Conservation (phyloP, 2,888 invertebrate genomes). For the Trilocha varians region DNA sequence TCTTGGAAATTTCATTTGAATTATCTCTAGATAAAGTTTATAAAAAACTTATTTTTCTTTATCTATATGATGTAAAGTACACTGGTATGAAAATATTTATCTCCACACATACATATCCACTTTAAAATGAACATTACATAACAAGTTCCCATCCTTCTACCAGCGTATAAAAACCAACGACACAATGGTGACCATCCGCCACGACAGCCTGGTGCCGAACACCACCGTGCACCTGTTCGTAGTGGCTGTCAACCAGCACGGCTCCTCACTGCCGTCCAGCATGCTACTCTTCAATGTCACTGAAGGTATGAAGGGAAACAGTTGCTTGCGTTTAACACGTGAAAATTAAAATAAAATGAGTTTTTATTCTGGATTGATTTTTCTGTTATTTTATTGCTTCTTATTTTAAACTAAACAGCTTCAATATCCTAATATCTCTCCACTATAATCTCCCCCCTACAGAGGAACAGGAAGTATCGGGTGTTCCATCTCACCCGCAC, state of each 20-base stretch:
- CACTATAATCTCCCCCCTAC: slow-evolving; percentile 1
- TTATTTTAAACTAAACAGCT: too few species aligned
- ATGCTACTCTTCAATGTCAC: slow-evolving; percentile 83
- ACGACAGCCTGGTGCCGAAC: slow-evolving; percentile 69
- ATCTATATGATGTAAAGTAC: too few species aligned
- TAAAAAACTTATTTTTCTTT: too few species aligned
- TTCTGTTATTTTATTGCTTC: too few species aligned
- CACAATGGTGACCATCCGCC: slow-evolving; percentile 73
- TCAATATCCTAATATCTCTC: neutral
- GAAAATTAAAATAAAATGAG: slow-evolving; percentile 1
- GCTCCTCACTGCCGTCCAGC: slow-evolving; percentile 86
- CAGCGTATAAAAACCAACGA: slow-evolving; percentile 82
- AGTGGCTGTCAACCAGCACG: slow-evolving; percentile 82
- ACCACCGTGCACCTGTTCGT: slow-evolving; percentile 86
- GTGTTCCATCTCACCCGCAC: slow-evolving; percentile 87
- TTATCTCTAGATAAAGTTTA: too few species aligned
- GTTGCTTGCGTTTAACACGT: too few species aligned
- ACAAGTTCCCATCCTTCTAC: neutral
- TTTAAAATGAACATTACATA: too few species aligned
- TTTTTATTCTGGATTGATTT: too few species aligned
- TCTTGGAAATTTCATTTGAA: too few species aligned
- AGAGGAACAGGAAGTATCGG: slow-evolving; percentile 68
- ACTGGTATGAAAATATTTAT: too few species aligned
- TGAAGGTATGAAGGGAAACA: slow-evolving; percentile 71
- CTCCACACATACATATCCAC: too few species aligned